Base-by-base conservation (phyloP, 2,888 invertebrate genomes). In the Carcina quercana region DNA sequence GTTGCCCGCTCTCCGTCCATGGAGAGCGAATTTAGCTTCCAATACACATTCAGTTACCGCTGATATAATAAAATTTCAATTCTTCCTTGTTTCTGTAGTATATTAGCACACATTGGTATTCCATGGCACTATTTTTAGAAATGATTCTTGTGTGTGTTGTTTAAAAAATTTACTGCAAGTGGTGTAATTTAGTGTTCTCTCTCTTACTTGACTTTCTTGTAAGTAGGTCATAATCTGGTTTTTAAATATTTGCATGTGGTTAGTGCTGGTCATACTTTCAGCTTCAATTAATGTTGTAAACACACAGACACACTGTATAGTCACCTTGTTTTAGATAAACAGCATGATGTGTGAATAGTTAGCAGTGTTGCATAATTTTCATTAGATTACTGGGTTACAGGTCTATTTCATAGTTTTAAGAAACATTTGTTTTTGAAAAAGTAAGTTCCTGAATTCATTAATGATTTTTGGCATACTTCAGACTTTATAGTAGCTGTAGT, bases 1-100 rank as follows among this genome's bases (percentile, higher is more conserved):
- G 63, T 68, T 65, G 61, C 61, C 65, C 53, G 45, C 47, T 41
- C 40, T 20, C 42, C 37, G 40, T 27, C 35, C 40, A 37, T 46
- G 43, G 32, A 46, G 28, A 36, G 32, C 41, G 38, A 38, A 37
- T 28, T 37, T 30, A 34, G 47, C 51, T 47, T 47, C 35, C 24
- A 15, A 29, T 37, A 37, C 34, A 33, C 30, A 28, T 43, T 44
- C 38, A 29, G 37, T 38, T 34, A 31, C 32, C 31, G 34, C 36
- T n/a, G 38, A 25, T 25, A 14, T 34, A 31, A 28, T 36, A 30
- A 34, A 26, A 35, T 35, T 35, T 10, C 17, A 36, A 36, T 32
- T 25, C 35, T 36, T 36, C 35, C 35, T 32, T 36, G 28, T 36
- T 25, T 31, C 20, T 28, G 35, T 32, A 31, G 25, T 24, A 15